These are phyloP conservation scores for Prosapia bicincta DNA, from an alignment of 2,888 invertebrate genomes.

Conservation along the genomic window DNA sequence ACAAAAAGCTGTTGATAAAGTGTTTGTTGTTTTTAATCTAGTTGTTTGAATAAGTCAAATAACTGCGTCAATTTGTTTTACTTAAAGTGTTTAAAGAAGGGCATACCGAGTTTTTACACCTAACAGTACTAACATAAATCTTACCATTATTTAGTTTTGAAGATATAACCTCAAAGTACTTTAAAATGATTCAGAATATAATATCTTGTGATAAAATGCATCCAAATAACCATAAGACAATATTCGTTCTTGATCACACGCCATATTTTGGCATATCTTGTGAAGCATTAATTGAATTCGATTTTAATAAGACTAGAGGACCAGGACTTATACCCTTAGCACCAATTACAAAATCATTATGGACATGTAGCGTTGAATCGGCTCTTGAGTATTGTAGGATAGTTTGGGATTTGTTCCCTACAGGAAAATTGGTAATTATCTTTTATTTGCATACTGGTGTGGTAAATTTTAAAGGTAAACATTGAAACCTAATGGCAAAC, in stretches of 20 bases:
- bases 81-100: too few relatives aligned
- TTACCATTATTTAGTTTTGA: not conserved
- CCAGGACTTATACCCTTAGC: slow-evolving; percentile 71
- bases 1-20: too few relatives aligned
- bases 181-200: not conserved
- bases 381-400: slow-evolving; percentile 95
- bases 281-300: slow-evolving; percentile 79
- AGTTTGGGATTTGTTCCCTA: slow-evolving; percentile 95
- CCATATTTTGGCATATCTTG: slow-evolving; percentile 85
- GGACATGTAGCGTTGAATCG: slow-evolving; percentile 96
- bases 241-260: slow-evolving; percentile 92
- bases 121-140: too few relatives aligned
- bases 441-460: too few relatives aligned
- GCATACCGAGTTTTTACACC: too few relatives aligned
- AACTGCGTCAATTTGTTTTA: too few relatives aligned
- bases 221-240: slow-evolving; percentile 87
- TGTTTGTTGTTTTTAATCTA: too few relatives aligned
- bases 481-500: too few relatives aligned
- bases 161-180: not conserved
- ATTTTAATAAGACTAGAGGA: slow-evolving; percentile 66
- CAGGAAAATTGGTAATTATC: slow-evolving; percentile 73
- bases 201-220: slow-evolving; percentile 49
- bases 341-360: slow-evolving; percentile 87
- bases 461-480: too few relatives aligned
- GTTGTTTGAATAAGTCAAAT: too few relatives aligned